Base-by-base conservation (phyloP, 2,797 vertebrate genomes). In the Synaphobranchus kaupii region DNA sequence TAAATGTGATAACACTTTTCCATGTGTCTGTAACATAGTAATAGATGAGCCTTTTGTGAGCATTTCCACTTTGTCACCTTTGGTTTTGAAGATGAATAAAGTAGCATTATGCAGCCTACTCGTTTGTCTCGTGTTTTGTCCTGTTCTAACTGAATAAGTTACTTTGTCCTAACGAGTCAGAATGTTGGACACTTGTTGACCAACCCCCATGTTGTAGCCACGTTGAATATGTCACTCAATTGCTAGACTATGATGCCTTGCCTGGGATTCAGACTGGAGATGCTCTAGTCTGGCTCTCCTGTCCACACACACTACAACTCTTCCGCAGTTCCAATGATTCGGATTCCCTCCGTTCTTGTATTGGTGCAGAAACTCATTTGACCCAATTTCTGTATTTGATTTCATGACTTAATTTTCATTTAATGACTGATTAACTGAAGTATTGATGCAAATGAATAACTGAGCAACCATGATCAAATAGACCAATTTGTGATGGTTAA, bases 51-150 rank as follows among this genome's bases (percentile, higher is more conserved):
- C 78, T 84, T 88, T 87, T 86, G 63, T 86, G 60, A 88, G 66
- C 85, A 71, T 80, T 34, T 90, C 78, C 84, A 81, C 84, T 89
- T 89, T 88, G 89, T 89, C 88, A 91, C 68, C 90, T 83, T 87
- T 82, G 90, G 47, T 52, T 86, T 88, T 91, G 85, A 31, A 91
- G 87, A 90, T 91, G 10, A 91, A 93, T 91, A 90, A 93, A 94
- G 90, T 83, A 84, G 83, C 60, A 31, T 86, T 81, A 84, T 90
- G 10, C 50, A 92, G 68, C 82, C 87, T 86, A 6, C 5, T 54
- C 17, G 13, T 56, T 25, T 76, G 71, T 76, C 22, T 81, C 44
- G 47, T 10, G 78, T 25, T 48, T n/a, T 48, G 47, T 78, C 39
- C 73, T 78, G 5, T 28, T 0, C n/a, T 71, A 13, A 71, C 66